Percentiles rank a stretch among this genome's conserved stretches.
Conservation (phyloP, 2,113 vertebrate species). For the Ahaetulla prasina region DNA sequence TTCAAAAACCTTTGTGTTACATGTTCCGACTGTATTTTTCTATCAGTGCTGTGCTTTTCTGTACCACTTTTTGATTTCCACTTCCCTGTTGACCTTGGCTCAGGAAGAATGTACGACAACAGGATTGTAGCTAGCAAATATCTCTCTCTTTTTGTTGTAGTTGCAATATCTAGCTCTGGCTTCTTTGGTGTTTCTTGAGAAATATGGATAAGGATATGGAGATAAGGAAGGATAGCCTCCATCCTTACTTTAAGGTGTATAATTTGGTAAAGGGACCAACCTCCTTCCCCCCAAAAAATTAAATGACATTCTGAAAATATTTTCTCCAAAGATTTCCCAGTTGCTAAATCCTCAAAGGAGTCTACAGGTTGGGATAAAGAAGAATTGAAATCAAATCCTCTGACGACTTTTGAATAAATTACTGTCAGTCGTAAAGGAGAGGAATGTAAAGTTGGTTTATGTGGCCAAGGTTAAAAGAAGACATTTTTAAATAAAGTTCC, state of each 20-base stretch:
- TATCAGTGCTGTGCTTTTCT: neutral
- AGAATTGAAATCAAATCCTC: neutral
- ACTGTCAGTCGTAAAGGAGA: neutral
- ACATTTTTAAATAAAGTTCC: neutral
- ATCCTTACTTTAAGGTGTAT: neutral
- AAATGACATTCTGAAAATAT: neutral
- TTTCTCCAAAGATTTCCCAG: neutral
- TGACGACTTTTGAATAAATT: neutral
- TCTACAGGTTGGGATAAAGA: neutral
- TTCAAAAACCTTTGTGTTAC: neutral
- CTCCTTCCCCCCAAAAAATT: neutral
- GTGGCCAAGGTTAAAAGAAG: neutral
- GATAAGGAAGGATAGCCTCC: neutral
- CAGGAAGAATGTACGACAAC: neutral
- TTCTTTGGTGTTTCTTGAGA: neutral
- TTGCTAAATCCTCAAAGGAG: neutral
- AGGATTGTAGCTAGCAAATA: neutral
- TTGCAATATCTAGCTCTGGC: neutral
- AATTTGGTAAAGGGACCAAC: neutral
- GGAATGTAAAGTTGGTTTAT: neutral
- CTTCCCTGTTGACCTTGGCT: neutral
- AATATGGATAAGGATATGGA: neutral
- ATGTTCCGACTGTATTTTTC: neutral
- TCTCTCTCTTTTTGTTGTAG: neutral
- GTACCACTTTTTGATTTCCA: neutral